Evolutionary conservation across 2,888 invertebrate species (phyloP).

Genomic region (Asteroscopus sphinx): DNA sequence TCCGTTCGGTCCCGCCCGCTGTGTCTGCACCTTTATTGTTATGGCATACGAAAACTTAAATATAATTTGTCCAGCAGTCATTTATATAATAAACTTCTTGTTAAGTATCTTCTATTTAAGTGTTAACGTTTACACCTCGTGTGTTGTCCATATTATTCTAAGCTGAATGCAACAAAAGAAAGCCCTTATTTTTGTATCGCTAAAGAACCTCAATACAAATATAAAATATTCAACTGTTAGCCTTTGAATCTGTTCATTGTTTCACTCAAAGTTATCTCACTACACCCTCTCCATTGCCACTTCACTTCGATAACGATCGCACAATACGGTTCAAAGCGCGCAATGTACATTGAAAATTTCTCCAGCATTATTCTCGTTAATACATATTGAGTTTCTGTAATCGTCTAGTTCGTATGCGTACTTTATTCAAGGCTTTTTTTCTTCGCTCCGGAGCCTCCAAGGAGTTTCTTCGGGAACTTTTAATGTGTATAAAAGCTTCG

Average conservation of each 20-base stretch:
- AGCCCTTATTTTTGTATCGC: too few species aligned
- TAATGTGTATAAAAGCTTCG: conserved; percentile 76
- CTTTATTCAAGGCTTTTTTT: conserved; percentile 50
- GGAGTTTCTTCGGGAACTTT: conserved; percentile 65
- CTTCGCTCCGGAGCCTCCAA: conserved; percentile 47
- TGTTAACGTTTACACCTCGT: too few species aligned
- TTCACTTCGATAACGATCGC: background rate
- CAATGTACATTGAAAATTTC: conserved; percentile 25
- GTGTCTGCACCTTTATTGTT: too few species aligned
- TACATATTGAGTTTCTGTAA: conserved; percentile 28
- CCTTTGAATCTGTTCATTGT: conserved; percentile 26
- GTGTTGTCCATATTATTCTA: too few species aligned
- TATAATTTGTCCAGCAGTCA: too few species aligned
- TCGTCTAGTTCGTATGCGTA: conserved; percentile 52
- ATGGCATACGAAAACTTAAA: too few species aligned
- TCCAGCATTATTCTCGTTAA: conserved; percentile 22
- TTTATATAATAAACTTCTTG: too few species aligned
- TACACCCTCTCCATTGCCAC: conserved; percentile 23
- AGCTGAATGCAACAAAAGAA: too few species aligned
- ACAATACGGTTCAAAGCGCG: conserved; percentile 10
- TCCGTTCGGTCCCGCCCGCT: too few species aligned
- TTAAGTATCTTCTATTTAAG: too few species aligned
- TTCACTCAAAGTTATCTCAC: conserved; percentile 12
- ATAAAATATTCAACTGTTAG: conserved; percentile 24
- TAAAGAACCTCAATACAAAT: conserved; percentile 1